Evolutionary conservation across 2,797 vertebrate genomes (phyloP).

Genomic region (Microctenopoma lineatum): DNA sequence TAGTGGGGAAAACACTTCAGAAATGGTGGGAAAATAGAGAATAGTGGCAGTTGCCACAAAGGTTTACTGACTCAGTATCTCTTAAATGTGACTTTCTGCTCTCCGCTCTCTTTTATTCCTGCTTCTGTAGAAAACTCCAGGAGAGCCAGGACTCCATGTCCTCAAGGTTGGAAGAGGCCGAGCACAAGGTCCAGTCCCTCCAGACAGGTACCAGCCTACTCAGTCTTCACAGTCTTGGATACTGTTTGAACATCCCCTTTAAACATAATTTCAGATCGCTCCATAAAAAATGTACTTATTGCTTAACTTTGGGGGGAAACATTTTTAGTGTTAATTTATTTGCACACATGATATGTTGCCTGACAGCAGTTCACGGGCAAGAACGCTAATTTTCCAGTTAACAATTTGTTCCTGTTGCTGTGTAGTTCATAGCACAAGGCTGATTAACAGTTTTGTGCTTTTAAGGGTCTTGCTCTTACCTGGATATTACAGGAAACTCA

Average conservation of each 20-base stretch:
- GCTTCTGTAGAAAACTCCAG: conserved; percentile 89
- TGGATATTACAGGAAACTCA: conserved; percentile 3
- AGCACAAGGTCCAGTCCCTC: conserved; percentile 93
- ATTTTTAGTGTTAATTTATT: not conserved
- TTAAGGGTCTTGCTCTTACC: conserved; percentile 3
- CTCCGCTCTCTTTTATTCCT: conserved; percentile 41
- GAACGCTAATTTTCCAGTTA: not conserved
- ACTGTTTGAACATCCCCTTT: not conserved
- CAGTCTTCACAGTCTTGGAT: conserved; percentile 12
- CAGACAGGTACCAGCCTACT: conserved; percentile 90
- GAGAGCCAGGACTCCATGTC: conserved; percentile 94
- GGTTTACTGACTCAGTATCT: conserved; percentile 69
- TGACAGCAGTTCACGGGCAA: conserved; percentile 1
- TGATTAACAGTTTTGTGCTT: not conserved
- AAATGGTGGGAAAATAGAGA: conserved; percentile 80
- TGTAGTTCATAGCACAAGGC: not conserved
- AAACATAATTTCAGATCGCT: no score
- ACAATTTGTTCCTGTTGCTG: not conserved
- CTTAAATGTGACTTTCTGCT: conserved; percentile 65
- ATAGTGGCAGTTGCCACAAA: conserved; percentile 68
- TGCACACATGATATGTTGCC: conserved; percentile 4
- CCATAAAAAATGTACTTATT: not conserved
- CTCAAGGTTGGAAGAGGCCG: conserved; percentile 94
- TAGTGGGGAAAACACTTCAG: conserved; percentile 78
- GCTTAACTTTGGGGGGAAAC: not conserved